Evolutionary conservation across 2,888 invertebrate species (phyloP).

Genomic region (Synanthedon myopaeformis): DNA sequence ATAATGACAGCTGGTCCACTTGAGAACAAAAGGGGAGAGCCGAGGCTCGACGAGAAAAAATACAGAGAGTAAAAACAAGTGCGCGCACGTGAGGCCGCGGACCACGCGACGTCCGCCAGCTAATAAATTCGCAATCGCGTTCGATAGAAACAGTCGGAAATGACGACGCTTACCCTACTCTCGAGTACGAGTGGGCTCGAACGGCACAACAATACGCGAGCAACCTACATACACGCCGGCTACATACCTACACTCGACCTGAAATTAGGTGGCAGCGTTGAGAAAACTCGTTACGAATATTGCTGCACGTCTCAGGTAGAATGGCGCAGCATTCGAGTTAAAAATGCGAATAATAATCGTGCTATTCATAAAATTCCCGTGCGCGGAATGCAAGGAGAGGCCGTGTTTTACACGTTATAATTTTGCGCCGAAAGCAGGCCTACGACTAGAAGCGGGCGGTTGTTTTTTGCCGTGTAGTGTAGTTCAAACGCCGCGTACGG

Average conservation of each 20-base stretch:
- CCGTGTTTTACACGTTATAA: conserved; percentile 70
- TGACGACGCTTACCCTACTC: conserved; percentile 14
- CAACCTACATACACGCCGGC: not conserved
- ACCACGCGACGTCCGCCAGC: conserved; percentile 35
- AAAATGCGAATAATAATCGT: conserved; percentile 70
- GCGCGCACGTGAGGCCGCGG: conserved; percentile 42
- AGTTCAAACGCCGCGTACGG: conserved; percentile 71
- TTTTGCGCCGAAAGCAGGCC: conserved; percentile 65
- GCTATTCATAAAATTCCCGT: conserved; percentile 66
- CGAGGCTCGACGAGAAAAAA: conserved; percentile 66
- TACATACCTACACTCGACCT: conserved; percentile 35
- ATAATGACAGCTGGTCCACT: conserved; percentile 73
- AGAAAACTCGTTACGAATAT: conserved; percentile 70
- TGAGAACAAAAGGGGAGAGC: conserved; percentile 71
- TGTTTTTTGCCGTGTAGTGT: conserved; percentile 63
- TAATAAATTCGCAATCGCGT: conserved; percentile 68
- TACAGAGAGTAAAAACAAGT: conserved; percentile 66
- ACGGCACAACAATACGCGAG: conserved; percentile 8
- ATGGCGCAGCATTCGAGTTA: conserved; percentile 65
- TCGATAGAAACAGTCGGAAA: conserved; percentile 32
- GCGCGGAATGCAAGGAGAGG: conserved; percentile 64
- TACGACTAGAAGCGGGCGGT: conserved; percentile 40
- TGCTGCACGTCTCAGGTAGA: conserved; percentile 65
- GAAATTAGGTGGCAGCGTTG: conserved; percentile 61
- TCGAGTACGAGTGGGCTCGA: conserved; percentile 7